Conservation (phyloP, 2,797 vertebrate genomes). For the Helicolenus hilgendorfi region DNA sequence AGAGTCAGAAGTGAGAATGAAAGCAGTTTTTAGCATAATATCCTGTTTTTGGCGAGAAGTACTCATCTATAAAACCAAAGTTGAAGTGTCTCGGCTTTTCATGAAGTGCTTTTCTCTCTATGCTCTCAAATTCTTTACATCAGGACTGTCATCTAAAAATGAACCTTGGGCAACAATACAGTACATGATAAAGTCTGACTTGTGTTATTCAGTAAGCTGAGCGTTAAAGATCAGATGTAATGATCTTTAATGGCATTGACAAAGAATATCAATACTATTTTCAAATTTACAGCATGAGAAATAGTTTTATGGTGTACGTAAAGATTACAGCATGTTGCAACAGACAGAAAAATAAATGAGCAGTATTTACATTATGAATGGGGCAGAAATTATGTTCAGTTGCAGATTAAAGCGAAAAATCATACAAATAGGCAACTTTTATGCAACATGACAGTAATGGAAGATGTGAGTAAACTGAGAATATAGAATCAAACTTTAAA, state of each 20-base stretch:
- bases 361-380: background rate
- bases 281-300: background rate
- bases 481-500: background rate
- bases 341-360: too few species aligned
- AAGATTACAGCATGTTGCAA: too few species aligned
- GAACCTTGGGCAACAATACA: background rate
- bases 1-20: background rate
- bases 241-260: background rate
- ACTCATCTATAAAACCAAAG: background rate
- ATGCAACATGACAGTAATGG: background rate
- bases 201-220: too few species aligned
- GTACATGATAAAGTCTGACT: background rate
- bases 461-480: background rate
- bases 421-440: background rate
- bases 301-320: background rate
- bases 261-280: background rate
- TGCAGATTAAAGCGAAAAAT: background rate
- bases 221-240: background rate
- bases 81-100: background rate
- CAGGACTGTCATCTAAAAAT: background rate
- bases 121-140: background rate
- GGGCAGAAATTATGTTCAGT: background rate
- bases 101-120: background rate
- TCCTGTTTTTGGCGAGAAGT: background rate
- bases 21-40: constrained; percentile 9